A percentile compares a stretch with the other conserved stretches of the same genome.
phyloP scores from a whole-genome alignment of 2,113 vertebrate genomes.

The Syngnathus floridae region DNA sequence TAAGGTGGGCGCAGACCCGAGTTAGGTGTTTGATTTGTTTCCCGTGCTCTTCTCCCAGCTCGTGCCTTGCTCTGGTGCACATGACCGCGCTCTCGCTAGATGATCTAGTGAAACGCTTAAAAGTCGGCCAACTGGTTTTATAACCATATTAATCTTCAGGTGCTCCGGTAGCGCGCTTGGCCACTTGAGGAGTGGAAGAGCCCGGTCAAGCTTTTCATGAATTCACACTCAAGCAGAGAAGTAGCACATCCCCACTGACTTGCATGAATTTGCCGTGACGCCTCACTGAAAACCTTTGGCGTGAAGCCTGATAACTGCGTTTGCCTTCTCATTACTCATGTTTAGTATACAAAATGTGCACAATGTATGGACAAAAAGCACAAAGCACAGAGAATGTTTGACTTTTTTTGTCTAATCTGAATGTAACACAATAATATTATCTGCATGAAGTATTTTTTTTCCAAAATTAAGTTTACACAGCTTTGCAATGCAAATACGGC shows the following conservation, averaged over 20 bases:
- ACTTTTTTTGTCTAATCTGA: too few species aligned
- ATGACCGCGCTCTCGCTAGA: constrained; percentile 20
- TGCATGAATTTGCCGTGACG: constrained; percentile 18
- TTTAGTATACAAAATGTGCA: not conserved
- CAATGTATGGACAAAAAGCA: not conserved
- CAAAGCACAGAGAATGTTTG: not conserved
- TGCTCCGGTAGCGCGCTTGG: constrained; percentile 10
- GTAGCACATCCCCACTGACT: constrained; percentile 11
- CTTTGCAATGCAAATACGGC: not conserved
- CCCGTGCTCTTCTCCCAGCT: constrained; percentile 36
- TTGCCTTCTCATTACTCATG: constrained; percentile 7
- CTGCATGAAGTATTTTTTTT: not conserved
- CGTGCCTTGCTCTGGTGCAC: constrained; percentile 28
- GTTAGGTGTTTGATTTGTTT: constrained; percentile 50
- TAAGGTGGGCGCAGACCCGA: constrained; percentile 27
- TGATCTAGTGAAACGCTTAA: constrained; percentile 58
- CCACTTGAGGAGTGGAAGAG: constrained; percentile 36
- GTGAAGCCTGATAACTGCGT: constrained; percentile 1
- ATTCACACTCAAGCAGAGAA: constrained; percentile 37
- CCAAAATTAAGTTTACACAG: not conserved
- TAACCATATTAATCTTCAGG: constrained; percentile 56
- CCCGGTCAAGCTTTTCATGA: constrained; percentile 35
- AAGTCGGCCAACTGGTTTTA: constrained; percentile 49
- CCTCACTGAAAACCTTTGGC: constrained; percentile 15
- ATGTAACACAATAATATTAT: not conserved